phyloP scores from a whole-genome alignment of 2,797 vertebrate species.

The Gambusia yucatana region DNA sequence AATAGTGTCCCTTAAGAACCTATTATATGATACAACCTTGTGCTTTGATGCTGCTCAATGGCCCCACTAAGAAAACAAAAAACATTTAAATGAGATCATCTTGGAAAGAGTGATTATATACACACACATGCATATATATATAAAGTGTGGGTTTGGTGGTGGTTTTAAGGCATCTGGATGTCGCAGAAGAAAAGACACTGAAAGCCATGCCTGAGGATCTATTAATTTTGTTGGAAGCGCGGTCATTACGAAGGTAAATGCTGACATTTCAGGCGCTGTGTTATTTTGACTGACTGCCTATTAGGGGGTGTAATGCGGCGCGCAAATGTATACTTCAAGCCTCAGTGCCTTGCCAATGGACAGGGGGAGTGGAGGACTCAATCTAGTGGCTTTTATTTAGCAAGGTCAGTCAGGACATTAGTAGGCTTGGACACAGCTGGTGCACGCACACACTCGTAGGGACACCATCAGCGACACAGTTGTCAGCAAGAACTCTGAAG shows the following conservation, averaged over 20 bases:
- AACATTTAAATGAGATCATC: neutral
- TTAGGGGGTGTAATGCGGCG: conserved; percentile 76
- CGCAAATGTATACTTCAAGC: conserved; percentile 80
- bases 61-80: neutral
- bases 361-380: conserved; percentile 59
- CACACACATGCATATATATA: neutral
- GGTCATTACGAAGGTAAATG: conserved; percentile 77
- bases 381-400: conserved; percentile 72
- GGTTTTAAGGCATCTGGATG: conserved; percentile 42
- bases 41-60: neutral
- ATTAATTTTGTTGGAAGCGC: conserved; percentile 65
- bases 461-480: conserved; percentile 39
- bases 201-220: conserved; percentile 54
- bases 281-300: conserved; percentile 80
- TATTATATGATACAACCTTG: no score
- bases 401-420: conserved; percentile 73
- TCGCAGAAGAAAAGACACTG: conserved; percentile 49
- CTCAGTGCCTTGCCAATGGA: conserved; percentile 66
- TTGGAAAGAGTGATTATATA: neutral
- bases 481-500: conserved; percentile 54
- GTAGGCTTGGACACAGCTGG: conserved; percentile 49
- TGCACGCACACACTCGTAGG: conserved; percentile 7
- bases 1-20: neutral
- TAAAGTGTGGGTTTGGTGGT: neutral
- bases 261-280: conserved; percentile 74